Evolutionary conservation across 1,140 invertebrate species (phyloP), one percentile per base, ranked within the genome.

Genomic region (Rhagoletis pomonella): DNA sequence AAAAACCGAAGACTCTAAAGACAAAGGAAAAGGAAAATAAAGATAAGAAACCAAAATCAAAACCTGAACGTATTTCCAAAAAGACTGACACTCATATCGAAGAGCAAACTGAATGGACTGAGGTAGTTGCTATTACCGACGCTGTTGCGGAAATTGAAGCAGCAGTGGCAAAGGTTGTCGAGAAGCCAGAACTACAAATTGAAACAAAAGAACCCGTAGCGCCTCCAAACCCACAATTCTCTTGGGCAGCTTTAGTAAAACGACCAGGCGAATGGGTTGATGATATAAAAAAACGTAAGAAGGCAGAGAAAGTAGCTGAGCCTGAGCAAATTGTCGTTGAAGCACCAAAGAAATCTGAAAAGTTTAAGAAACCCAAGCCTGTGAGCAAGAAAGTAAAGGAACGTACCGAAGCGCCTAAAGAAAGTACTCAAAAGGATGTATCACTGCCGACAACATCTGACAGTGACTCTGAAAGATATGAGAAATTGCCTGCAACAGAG

Each of bases 251-350:
- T 0, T 89, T 93, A 77, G 91, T 93, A 1, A 91, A 90, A 69
- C 91, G 90, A 29, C 92, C 92, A 6, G 92, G 92, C n/a, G 90
- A 93, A 59, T 93, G 91, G 90, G 88, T 92, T 2, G 92, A 93
- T 89, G 91, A 93, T 87, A 91, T 92, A 29, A 89, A 89, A 3
- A 62, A 88, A 19, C 90, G 91, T 10, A 92, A 91, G 47, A 90
- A 92, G 47, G 64, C 62, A 14, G 65, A 69, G 10, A 67, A 85
- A 29, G 4, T n/a, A 60, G 1, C 85, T 44, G 87, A 88, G n/a
- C 2, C 4, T 55, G 5, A 9, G n/a, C 14, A 2, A 6, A 55
- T 0, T 17, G 47, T 7, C 73, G 10, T 7, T 4, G 12, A 62
- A 1, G 88, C 64, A 50, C 85, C 4, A n/a, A 58, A 17, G 55